A percentile compares a stretch with the other conserved stretches of the same genome.
Conservation (phyloP, 2,113 vertebrate species). For the Centropus unirufus region DNA sequence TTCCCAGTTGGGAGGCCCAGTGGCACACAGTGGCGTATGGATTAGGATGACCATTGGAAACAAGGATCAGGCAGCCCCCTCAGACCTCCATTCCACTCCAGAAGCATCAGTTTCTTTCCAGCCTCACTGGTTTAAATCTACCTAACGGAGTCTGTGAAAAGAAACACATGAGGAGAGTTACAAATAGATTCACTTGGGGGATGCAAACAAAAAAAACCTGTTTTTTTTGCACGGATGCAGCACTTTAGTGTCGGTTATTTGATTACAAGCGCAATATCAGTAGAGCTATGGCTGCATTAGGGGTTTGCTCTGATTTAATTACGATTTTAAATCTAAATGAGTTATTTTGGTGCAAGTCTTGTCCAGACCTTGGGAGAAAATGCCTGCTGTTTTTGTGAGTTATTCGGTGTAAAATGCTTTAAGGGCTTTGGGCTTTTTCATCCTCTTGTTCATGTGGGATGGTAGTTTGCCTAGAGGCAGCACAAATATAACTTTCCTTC, state of each 20-base stretch:
- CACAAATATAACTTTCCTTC: conserved; percentile 47
- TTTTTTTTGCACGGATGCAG: not conserved
- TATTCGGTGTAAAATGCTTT: not conserved
- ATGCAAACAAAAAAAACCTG: not conserved
- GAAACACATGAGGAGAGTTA: not conserved
- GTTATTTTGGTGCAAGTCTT: not conserved
- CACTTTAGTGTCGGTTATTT: not conserved
- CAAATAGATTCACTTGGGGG: not conserved
- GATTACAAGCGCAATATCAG: not conserved
- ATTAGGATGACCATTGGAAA: not conserved
- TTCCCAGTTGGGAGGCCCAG: not conserved
- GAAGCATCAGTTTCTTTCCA: not conserved
- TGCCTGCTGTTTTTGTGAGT: not conserved
- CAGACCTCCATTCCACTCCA: not conserved
- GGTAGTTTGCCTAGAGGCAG: conserved; percentile 48
- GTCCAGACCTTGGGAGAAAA: not conserved
- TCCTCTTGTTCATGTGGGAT: conserved; percentile 15
- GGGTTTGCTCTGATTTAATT: not conserved
- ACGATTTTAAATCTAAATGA: not conserved
- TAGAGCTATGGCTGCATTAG: not conserved
- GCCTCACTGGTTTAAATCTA: not conserved
- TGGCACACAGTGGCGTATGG: not conserved
- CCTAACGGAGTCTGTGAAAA: not conserved
- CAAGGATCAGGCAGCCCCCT: not conserved
- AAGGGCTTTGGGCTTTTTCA: not conserved